These are phyloP conservation scores for Tringa solitaria DNA, from an alignment of 2,113 vertebrate species.

Conservation along the genomic window DNA sequence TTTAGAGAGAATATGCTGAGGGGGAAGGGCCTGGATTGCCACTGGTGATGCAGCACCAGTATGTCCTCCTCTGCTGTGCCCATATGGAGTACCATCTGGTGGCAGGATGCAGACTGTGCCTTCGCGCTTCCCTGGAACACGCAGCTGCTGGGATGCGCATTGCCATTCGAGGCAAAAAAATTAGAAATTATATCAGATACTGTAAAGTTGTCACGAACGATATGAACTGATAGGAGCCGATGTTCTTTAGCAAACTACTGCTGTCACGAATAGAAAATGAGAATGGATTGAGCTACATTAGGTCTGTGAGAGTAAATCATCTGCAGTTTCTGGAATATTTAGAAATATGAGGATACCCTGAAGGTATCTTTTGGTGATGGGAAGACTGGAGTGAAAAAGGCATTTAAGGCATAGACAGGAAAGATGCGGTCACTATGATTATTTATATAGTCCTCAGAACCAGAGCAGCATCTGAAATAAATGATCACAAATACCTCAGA, in stretches of 20 bases:
- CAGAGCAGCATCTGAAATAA: background rate
- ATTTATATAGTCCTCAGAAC: background rate
- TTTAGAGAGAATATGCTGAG: background rate
- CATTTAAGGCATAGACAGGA: background rate
- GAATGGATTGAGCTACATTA: conserved; percentile 49
- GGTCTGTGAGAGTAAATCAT: conserved; percentile 35
- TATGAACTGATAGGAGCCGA: conserved; percentile 1
- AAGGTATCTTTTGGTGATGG: conserved; percentile 5
- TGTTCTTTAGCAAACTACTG: conserved; percentile 25
- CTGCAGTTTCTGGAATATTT: conserved; percentile 35
- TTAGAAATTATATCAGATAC: conserved; percentile 23
- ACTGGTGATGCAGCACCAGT: conserved; percentile 62
- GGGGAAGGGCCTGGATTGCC: conserved; percentile 32
- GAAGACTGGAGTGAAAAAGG: background rate
- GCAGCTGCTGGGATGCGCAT: conserved; percentile 7
- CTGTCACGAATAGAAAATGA: conserved; percentile 39
- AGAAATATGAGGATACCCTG: conserved; percentile 19
- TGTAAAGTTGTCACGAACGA: background rate
- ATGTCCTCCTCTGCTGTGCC: conserved; percentile 54
- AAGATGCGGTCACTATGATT: background rate
- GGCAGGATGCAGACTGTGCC: conserved; percentile 45
- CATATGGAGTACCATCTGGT: conserved; percentile 68
- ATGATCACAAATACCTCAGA: background rate
- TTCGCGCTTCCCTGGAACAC: conserved; percentile 37
- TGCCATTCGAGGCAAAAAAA: conserved; percentile 31